Evolutionary conservation across 1,140 invertebrate genomes (phyloP).

Genomic region (Marisa cornuarietis): DNA sequence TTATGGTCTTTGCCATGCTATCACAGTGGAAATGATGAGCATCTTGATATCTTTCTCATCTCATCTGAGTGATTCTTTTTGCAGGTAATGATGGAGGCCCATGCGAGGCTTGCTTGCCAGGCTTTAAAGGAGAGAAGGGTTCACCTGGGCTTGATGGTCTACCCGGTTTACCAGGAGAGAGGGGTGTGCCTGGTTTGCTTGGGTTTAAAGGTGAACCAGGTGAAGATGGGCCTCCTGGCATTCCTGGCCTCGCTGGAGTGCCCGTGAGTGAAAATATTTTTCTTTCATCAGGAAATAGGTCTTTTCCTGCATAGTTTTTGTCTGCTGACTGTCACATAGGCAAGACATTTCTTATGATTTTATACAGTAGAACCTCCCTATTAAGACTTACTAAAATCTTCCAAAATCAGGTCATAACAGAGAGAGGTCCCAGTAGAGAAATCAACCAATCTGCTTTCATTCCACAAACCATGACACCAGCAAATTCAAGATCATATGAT

Average conservation of each 20-base stretch:
- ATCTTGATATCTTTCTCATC: too few relatives aligned
- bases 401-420: too few relatives aligned
- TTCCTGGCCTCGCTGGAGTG: slow-evolving; percentile 62
- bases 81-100: slow-evolving; percentile 44
- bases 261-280: slow-evolving; percentile 28
- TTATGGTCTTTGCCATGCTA: too few relatives aligned
- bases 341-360: too few relatives aligned
- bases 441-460: too few relatives aligned
- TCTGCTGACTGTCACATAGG: not conserved
- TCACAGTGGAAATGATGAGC: too few relatives aligned
- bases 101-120: slow-evolving; percentile 43
- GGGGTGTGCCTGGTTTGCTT: slow-evolving; percentile 66
- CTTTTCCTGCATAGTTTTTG: not conserved
- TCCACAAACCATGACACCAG: too few relatives aligned
- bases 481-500: too few relatives aligned
- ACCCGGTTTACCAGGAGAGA: slow-evolving; percentile 73
- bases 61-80: not conserved
- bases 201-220: slow-evolving; percentile 53
- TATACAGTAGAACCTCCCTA: too few relatives aligned
- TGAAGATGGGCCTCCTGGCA: slow-evolving; percentile 34
- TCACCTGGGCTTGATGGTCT: slow-evolving; percentile 33
- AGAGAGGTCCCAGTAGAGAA: too few relatives aligned
- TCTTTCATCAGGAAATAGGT: not conserved
- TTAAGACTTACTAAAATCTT: too few relatives aligned
- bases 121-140: slow-evolving; percentile 54